Evolutionary conservation across 2,888 invertebrate species (phyloP).

Genomic region (Zelleria hepariella): DNA sequence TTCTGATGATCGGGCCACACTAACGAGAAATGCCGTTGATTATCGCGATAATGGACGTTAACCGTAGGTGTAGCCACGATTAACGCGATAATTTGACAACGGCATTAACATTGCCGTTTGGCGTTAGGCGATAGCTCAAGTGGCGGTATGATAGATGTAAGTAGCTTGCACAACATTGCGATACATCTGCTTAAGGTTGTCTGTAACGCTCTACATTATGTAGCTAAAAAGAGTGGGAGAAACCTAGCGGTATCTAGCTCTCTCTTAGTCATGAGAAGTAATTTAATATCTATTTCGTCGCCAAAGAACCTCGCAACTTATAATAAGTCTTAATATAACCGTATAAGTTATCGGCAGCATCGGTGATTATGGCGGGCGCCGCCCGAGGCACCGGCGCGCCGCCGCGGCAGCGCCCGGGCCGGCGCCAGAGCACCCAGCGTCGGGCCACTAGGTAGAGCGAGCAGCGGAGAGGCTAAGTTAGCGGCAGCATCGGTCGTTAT

Average conservation of each 20-base stretch:
- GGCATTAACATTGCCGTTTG: constrained; percentile 12
- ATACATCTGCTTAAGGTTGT: too few relatives aligned
- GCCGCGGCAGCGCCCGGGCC: constrained; percentile 7
- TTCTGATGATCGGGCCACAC: background rate
- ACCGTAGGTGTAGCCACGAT: constrained; percentile 6
- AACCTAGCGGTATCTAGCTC: too few relatives aligned
- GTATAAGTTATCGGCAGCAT: background rate
- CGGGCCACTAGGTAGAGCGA: constrained; percentile 11
- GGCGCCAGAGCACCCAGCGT: constrained; percentile 13
- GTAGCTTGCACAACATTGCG: too few relatives aligned
- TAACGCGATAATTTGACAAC: constrained; percentile 8
- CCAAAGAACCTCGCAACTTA: background rate
- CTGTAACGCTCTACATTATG: too few relatives aligned
- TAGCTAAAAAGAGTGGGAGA: too few relatives aligned
- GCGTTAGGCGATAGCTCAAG: constrained; percentile 12
- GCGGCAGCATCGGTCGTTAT: too few relatives aligned
- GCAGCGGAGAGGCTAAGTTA: background rate
- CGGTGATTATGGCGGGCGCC: background rate
- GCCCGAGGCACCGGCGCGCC: constrained; percentile 10
- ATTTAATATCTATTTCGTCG: background rate
- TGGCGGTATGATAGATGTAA: too few relatives aligned
- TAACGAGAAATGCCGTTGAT: background rate
- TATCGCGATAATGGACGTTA: background rate
- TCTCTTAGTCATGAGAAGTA: too few relatives aligned
- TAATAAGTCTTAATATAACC: too few relatives aligned